Conservation (phyloP, 2,888 invertebrate species). For the Carcina quercana region DNA sequence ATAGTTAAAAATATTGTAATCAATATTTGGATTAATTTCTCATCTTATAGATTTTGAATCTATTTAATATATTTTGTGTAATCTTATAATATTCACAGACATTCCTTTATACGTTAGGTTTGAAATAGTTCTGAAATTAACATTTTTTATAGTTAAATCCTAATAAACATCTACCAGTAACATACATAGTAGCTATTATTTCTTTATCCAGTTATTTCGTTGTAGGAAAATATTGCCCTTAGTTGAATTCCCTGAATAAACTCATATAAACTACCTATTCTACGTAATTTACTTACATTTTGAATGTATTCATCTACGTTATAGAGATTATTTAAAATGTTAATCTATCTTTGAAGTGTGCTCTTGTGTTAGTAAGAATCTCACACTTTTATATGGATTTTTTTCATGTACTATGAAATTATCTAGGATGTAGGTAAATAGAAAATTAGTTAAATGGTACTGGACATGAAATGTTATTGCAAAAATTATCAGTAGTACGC, state of each 20-base stretch:
- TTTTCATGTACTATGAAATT: constrained; percentile 30
- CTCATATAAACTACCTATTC: not conserved
- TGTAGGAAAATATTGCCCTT: not conserved
- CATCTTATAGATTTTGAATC: constrained; percentile 17
- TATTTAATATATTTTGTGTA: constrained; percentile 10
- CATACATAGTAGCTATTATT: constrained; percentile 3
- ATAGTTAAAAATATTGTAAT: constrained; percentile 17
- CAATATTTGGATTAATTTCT: constrained; percentile 15
- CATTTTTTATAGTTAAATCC: not conserved
- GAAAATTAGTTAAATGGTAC: constrained; percentile 42
- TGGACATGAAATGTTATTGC: constrained; percentile 56
- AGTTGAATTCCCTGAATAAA: not conserved
- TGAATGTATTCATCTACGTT: constrained; percentile 22
- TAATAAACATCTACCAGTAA: not conserved
- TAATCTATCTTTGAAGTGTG: constrained; percentile 27
- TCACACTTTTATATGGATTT: constrained; percentile 35
- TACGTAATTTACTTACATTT: constrained; percentile 1
- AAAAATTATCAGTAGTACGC: constrained; percentile 50
- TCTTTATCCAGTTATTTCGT: not conserved
- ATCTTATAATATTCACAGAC: constrained; percentile 8
- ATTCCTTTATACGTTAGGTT: constrained; percentile 7
- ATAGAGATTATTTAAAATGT: constrained; percentile 11
- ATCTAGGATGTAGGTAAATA: constrained; percentile 37
- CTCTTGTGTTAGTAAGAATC: constrained; percentile 25
- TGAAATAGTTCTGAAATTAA: too few species aligned